Conservation (phyloP, 2,113 vertebrate species). For the Upupa epops region DNA sequence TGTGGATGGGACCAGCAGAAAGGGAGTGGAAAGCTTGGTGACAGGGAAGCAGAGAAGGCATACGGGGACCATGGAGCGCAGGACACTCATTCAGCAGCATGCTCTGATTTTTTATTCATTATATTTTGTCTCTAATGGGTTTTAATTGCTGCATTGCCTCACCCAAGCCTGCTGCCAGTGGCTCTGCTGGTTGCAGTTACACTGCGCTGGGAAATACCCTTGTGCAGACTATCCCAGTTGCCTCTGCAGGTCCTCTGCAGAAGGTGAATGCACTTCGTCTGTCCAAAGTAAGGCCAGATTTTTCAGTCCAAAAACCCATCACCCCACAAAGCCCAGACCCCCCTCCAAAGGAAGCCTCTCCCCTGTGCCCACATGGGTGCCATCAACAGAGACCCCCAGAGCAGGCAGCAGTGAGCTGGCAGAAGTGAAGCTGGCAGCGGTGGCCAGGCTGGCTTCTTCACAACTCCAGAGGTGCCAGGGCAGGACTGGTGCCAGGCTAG, state of each 20-base stretch:
- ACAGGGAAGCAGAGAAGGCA: rapidly evolving
- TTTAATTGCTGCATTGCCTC: not conserved
- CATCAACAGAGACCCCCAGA: not conserved
- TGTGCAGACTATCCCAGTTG: rapidly evolving
- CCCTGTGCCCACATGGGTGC: rapidly evolving
- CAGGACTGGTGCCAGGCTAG: not conserved
- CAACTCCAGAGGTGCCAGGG: rapidly evolving
- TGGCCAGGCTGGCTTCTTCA: rapidly evolving
- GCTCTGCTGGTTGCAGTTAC: not conserved
- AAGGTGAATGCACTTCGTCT: not conserved
- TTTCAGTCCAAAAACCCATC: not conserved
- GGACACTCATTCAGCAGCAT: not conserved
- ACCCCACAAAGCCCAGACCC: not conserved
- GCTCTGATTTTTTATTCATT: conserved; percentile 17
- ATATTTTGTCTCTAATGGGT: not conserved
- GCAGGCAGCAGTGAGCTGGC: rapidly evolving
- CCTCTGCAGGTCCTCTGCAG: not conserved
- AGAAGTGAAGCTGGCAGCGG: no score
- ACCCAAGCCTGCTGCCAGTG: not conserved
- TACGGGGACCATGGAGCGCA: not conserved
- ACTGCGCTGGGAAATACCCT: rapidly evolving
- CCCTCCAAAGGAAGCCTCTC: not conserved
- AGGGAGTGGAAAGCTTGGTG: rapidly evolving
- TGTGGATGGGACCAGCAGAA: not conserved
- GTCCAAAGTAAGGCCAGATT: not conserved